Percentiles rank a stretch among this genome's conserved stretches.
Evolutionary conservation across 2,888 invertebrate species (phyloP).

Genomic region (Pilophorus perplexus): DNA sequence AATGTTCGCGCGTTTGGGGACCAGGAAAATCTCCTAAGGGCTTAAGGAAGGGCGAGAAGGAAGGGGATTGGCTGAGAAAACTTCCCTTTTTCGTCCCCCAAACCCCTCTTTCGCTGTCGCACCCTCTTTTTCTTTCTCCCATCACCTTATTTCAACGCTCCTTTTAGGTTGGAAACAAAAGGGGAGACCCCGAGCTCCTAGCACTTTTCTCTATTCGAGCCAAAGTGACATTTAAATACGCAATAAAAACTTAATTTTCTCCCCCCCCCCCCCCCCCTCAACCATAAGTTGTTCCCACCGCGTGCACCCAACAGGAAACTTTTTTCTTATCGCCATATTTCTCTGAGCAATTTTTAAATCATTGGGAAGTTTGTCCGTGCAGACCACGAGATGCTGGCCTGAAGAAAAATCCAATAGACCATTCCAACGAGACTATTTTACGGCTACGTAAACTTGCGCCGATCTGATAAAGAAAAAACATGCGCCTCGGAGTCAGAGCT

Average conservation of each 20-base stretch:
- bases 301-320: no score
- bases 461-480: no score
- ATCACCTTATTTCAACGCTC: not conserved
- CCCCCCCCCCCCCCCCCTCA: slow-evolving; percentile 6
- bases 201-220: slow-evolving; percentile 6
- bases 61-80: slow-evolving; percentile 30
- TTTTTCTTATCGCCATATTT: no score
- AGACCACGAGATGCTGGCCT: no score
- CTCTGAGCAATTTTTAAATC: no score
- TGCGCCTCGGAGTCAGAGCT: no score
- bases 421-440: no score
- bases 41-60: slow-evolving; percentile 3
- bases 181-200: not conserved
- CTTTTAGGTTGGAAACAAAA: slow-evolving; percentile 33
- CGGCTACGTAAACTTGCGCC: no score
- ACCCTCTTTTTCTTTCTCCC: not conserved
- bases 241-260: slow-evolving; percentile 39
- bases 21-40: slow-evolving; percentile 29
- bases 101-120: slow-evolving; percentile 3
- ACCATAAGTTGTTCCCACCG: no score
- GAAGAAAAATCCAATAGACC: no score
- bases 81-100: slow-evolving; percentile 16
- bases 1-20: slow-evolving; percentile 28
- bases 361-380: no score
- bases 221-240: slow-evolving; percentile 41